Evolutionary conservation across 2,888 invertebrate genomes (phyloP), one percentile per base, ranked within the genome.

Genomic region (Drosophila testacea): DNA sequence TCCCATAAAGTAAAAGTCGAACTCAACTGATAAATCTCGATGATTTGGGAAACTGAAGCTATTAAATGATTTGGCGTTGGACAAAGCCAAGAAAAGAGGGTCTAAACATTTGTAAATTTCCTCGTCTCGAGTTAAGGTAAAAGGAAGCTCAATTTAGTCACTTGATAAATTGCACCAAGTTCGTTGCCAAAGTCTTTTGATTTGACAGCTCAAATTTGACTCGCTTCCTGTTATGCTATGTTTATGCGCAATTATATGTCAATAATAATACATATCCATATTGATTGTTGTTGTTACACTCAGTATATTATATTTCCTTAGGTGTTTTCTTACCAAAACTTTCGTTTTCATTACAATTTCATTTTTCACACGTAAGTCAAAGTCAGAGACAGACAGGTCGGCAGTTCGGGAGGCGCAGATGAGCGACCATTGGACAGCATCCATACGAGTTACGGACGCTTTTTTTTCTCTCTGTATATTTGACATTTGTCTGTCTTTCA

Each of bases 181-280:
- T 88, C 60, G 87, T 79, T 74, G 70, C 77, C 64, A 77, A 76
- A 86, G 83, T 88, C 88, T 81, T 88, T 86, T 69, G 85, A 13
- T 80, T 78, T 74, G 63, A 56, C 65, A 39, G 22, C 41, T 10
- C 5, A 6, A 39, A 30, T 59, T 73, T 51, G 11, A 41, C 5
- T 34, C 22, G 38, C 61, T 75, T 75, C 75, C 75, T 68, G 59
- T 54, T 75, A 7, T 34, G 38, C 22, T n/a, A 9, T 44, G 39
- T 27, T 39, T 34, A 28, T 22, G 30, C 51, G 60, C 55, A 32
- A 41, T 46, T 39, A 13, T 44, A 30, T 36, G 13, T 36, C 27
- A 52, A 44, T 60, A 51, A 28, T 54, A 28, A 41, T 22, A 44
- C 46, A 51, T 34, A 13, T 60, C 50, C 34, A 60, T 73, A 69